Evolutionary conservation across 1,140 invertebrate species (phyloP).

Genomic region (Aphelenchoides avenae): DNA sequence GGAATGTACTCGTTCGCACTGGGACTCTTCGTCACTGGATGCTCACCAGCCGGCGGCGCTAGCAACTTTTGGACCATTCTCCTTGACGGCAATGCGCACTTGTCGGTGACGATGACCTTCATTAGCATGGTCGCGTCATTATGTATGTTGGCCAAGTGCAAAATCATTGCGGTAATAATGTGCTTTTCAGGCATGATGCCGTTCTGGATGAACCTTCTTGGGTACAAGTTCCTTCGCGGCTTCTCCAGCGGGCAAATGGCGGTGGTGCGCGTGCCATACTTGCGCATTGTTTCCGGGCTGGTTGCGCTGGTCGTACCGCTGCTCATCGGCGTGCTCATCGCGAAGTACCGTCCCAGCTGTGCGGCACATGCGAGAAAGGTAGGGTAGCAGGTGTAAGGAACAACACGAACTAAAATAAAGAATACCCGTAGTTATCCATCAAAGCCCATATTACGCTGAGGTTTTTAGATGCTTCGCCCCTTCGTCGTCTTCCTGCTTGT

Average conservation of each 20-base stretch:
- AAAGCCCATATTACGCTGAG: too few species aligned
- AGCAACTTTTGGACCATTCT: slow-evolving; percentile 92
- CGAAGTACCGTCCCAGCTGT: slow-evolving; percentile 61
- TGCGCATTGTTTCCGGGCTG: slow-evolving; percentile 72
- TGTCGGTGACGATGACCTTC: slow-evolving; percentile 87
- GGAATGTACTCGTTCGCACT: slow-evolving; percentile 51
- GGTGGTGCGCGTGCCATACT: slow-evolving; percentile 74
- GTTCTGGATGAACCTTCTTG: slow-evolving; percentile 88
- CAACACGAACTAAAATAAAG: not conserved
- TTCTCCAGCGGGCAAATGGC: slow-evolving; percentile 60
- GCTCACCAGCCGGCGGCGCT: slow-evolving; percentile 82
- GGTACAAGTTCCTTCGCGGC: slow-evolving; percentile 69
- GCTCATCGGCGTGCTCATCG: slow-evolving; percentile 69
- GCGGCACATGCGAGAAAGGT: slow-evolving; percentile 67
- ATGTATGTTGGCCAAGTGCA: slow-evolving; percentile 64
- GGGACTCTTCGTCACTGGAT: slow-evolving; percentile 84
- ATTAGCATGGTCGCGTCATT: slow-evolving; percentile 78
- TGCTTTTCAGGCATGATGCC: slow-evolving; percentile 78
- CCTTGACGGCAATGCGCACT: slow-evolving; percentile 78
- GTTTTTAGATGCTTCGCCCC: slow-evolving; percentile 73
- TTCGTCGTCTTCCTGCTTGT: slow-evolving; percentile 77
- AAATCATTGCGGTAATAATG: not conserved
- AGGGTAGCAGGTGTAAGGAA: slow-evolving; percentile 62
- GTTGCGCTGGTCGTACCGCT: slow-evolving; percentile 76
- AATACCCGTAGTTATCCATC: too few species aligned